Conservation (phyloP, 2,113 vertebrate species). For the Caranx melampygus region DNA sequence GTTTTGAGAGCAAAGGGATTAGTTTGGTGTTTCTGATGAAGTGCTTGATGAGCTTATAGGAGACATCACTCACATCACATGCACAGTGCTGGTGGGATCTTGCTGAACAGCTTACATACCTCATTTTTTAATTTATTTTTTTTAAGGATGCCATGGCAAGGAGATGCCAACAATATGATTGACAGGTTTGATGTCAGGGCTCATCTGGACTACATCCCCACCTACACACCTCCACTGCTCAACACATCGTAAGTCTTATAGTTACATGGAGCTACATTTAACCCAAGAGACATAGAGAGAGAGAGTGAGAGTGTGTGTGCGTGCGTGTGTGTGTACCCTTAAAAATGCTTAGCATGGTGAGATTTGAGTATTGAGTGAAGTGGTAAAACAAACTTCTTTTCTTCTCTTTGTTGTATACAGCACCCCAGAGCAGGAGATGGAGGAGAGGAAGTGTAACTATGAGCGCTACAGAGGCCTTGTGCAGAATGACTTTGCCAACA, state of each 20-base stretch:
- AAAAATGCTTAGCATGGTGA: no score
- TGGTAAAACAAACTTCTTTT: constrained; percentile 12
- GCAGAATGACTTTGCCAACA: constrained; percentile 97
- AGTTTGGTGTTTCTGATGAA: not conserved
- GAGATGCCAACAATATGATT: constrained; percentile 97
- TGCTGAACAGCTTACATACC: not conserved
- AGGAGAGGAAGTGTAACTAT: constrained; percentile 96
- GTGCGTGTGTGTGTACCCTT: no score
- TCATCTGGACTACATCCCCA: constrained; percentile 94
- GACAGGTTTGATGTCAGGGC: constrained; percentile 96
- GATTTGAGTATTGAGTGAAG: not conserved
- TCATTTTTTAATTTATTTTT: constrained; percentile 13
- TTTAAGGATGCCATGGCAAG: constrained; percentile 97
- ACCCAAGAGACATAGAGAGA: not conserved
- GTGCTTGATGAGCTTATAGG: not conserved
- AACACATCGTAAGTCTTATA: constrained; percentile 88
- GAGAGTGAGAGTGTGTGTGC: no score
- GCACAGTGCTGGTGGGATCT: not conserved
- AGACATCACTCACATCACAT: not conserved
- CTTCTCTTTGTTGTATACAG: constrained; percentile 61
- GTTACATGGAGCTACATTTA: not conserved
- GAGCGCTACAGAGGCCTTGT: constrained; percentile 96
- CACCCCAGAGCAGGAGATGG: constrained; percentile 89
- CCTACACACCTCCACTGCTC: constrained; percentile 90
- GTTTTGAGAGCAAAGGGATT: not conserved